Evolutionary conservation across 2,888 invertebrate genomes (phyloP), one percentile per base, ranked within the genome.

Genomic region (Volucella bombylans): DNA sequence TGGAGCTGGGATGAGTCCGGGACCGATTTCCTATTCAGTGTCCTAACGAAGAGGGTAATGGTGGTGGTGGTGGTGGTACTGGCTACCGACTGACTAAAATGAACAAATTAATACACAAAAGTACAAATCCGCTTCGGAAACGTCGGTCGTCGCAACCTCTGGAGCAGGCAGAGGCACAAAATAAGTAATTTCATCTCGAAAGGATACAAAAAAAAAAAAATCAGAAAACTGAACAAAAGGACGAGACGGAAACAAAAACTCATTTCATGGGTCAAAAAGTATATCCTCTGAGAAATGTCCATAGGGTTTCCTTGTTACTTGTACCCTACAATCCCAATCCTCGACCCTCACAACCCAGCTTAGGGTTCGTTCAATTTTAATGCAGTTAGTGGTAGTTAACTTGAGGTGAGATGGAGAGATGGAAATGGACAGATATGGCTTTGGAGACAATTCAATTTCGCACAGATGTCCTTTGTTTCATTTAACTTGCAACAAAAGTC

Each of bases 251-350:
- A 87, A 88, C 88, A 89, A 90, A 91, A 91, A 91, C 91, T 91
- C 91, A 91, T 91, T 91, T 91, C 91, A 91, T 91, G 91, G 90
- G 89, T 91, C 90, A 91, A 89, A 90, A 89, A 87, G 87, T 89
- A 90, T 90, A 91, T 91, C 90, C 91, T 89, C 89, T 73, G 83
- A 80, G 86, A 82, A 85, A 82, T 77, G 69, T 77, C 54, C 78
- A 73, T 74, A 62, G 55, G 81, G 74, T 57, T 76, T 71, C 73
- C 54, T 39, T 55, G 2, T 23, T 23, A 23, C 4, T 23, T 23
- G 23, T 23, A 23, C 23, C 23, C 23, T 73, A 10, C 15, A 11
- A 8, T 49, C 14, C 11, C 15, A 11, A 8, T 49, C 14, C 11
- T 4, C 38, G n/a, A 1, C 49, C 11, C 10, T 4, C 47, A 61